Evolutionary conservation across 1,140 invertebrate genomes (phyloP), one percentile per base, ranked within the genome.

Genomic region (Ceratina australensis): DNA sequence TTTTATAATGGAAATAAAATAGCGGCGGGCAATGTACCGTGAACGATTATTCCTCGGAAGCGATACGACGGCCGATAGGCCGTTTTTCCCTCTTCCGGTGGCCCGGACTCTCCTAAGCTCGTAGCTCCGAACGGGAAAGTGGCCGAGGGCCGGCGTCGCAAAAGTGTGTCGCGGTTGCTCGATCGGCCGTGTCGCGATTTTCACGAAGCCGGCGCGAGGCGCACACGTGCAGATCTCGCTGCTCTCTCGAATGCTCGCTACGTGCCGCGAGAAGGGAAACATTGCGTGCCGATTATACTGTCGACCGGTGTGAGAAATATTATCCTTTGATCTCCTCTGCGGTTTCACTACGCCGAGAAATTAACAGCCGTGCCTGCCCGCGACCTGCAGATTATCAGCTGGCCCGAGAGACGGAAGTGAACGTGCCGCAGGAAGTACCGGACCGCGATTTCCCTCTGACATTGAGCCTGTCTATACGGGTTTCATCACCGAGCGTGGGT

Each of bases 251-350:
- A 47, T 28, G 72, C 13, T 24, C 15, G 42, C 63, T 67, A 1
- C 24, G 65, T n/a, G 61, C 12, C 20, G 18, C 8, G 54, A 33
- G 26, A 63, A 49, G 28, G 71, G 75, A 79, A 83, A 83, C 73
- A 80, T 90, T 89, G 89, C 89, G 86, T 89, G 88, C 83, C 87
- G 89, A 90, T 90, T 89, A 88, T 86, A 86, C 87, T 80, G 88
- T 87, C 84, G 82, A 79, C 63, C 84, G 81, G 87, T 88, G 86
- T 85, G 88, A 90, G 87, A 91, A 90, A 88, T 90, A 91, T 91
- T 91, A 91, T 91, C 88, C 89, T 89, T 88, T 88, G 87, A 90
- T 90, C 89, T 87, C 80, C 79, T 83, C 80, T 84, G 85, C 75
- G 50, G 82, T 83, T 83, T 79, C 82, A 79, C 75, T 81, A 79